A percentile compares a stretch with the other conserved stretches of the same genome.
Conservation (phyloP, 1,140 invertebrate species). For the Orchestia grillus region DNA sequence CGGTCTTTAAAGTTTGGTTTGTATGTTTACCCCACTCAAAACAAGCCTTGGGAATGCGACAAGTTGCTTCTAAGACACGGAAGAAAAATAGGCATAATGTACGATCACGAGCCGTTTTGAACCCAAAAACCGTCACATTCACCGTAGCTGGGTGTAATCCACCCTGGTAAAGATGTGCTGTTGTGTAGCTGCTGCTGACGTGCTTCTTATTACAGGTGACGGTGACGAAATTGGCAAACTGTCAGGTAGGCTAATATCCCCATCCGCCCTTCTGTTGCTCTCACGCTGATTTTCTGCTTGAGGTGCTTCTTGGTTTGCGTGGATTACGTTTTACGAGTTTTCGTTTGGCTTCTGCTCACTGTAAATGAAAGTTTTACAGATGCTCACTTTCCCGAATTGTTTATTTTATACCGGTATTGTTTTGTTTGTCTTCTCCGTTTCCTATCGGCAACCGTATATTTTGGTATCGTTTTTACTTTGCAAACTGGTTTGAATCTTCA, state of each 20-base stretch:
- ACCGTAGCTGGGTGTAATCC: not conserved
- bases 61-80: not conserved
- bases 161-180: not conserved
- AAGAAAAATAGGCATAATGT: not conserved
- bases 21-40: not conserved
- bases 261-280: not conserved
- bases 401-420: no score
- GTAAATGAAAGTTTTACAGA: not conserved
- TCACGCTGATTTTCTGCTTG: slow-evolving; percentile 3
- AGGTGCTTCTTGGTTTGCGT: not conserved
- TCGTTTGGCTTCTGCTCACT: not conserved
- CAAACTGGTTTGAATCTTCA: not conserved
- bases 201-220: slow-evolving; percentile 32
- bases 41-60: not conserved
- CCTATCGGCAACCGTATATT: not conserved
- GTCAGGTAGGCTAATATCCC: slow-evolving; percentile 29
- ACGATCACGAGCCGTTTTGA: not conserved
- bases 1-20: not conserved
- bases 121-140: not conserved
- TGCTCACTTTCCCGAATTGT: not conserved
- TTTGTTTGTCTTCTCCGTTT: not conserved
- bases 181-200: not conserved
- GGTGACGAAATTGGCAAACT: slow-evolving; percentile 41
- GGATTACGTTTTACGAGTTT: not conserved
- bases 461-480: not conserved